Conservation (phyloP, 2,113 vertebrate species). For the Gallinago media region DNA sequence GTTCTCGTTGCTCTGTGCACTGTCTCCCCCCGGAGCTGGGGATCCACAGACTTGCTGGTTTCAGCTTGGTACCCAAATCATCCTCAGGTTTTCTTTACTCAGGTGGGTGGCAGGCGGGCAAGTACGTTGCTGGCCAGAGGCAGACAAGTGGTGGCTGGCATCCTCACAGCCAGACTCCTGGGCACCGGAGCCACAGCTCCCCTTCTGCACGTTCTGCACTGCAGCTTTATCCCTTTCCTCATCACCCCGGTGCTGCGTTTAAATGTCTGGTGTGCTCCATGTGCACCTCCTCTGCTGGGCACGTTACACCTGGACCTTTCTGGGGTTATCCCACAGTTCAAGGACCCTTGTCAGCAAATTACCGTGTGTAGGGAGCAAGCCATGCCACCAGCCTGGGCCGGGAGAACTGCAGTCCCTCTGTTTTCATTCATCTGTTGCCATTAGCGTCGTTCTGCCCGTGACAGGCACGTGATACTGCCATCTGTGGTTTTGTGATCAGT, state of each 20-base stretch:
- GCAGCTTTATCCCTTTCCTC: not conserved
- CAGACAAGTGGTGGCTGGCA: not conserved
- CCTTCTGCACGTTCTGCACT: rapidly evolving
- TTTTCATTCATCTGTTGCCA: not conserved
- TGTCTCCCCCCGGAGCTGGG: not conserved
- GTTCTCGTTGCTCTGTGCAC: not conserved
- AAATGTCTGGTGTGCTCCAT: rapidly evolving
- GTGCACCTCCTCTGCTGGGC: rapidly evolving
- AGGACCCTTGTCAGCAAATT: not conserved
- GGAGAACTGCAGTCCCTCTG: not conserved
- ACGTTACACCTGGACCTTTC: not conserved
- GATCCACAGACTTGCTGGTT: not conserved
- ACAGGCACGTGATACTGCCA: not conserved
- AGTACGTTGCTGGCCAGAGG: not conserved
- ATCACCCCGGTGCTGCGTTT: not conserved
- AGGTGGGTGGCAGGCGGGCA: not conserved
- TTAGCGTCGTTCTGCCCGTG: not conserved
- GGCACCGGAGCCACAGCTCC: rapidly evolving
- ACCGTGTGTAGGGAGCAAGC: not conserved
- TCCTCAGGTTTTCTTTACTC: not conserved
- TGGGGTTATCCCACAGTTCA: not conserved
- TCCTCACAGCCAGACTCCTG: not conserved
- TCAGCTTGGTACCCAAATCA: rapidly evolving
- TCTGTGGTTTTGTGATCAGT: not conserved
- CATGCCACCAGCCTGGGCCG: not conserved